These are phyloP conservation scores for Morinoia aosen DNA, from an alignment of 2,888 invertebrate species.

Conservation along the genomic window DNA sequence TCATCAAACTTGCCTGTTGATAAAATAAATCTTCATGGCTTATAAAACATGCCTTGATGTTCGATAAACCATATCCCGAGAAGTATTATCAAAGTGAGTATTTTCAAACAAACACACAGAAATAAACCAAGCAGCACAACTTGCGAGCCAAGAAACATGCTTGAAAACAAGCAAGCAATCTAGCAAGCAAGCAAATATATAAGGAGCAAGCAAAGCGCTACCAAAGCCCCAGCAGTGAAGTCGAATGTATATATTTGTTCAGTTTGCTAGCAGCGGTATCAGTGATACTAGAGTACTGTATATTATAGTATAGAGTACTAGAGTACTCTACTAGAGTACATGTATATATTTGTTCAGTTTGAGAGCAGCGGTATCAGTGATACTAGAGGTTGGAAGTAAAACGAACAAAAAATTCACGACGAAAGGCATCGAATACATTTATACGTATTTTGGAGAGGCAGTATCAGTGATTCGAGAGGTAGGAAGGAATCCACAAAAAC, in stretches of 20 bases:
- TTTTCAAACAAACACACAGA: neutral
- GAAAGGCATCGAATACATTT: neutral
- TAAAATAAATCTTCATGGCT: neutral
- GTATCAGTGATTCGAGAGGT: neutral
- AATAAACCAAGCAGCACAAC: neutral
- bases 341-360: too few relatives aligned
- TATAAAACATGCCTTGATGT: too few relatives aligned
- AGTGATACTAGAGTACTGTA: neutral
- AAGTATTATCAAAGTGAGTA: too few relatives aligned
- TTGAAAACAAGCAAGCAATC: neutral
- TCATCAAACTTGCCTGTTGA: neutral
- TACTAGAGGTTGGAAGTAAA: neutral
- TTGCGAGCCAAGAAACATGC: neutral
- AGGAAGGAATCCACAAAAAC: neutral
- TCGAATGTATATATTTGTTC: too few relatives aligned
- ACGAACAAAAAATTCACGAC: neutral
- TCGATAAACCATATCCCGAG: too few relatives aligned
- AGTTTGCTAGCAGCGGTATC: too few relatives aligned
- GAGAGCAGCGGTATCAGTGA: neutral
- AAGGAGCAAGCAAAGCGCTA: neutral
- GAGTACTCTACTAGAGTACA: too few relatives aligned
- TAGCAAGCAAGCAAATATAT: neutral
- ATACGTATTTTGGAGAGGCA: neutral
- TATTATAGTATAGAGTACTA: too few relatives aligned
- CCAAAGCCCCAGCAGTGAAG: too few relatives aligned